Percentiles rank a stretch among this genome's conserved stretches.
Conservation (phyloP, 2,797 vertebrate genomes). For the Geotrypetes seraphini region DNA sequence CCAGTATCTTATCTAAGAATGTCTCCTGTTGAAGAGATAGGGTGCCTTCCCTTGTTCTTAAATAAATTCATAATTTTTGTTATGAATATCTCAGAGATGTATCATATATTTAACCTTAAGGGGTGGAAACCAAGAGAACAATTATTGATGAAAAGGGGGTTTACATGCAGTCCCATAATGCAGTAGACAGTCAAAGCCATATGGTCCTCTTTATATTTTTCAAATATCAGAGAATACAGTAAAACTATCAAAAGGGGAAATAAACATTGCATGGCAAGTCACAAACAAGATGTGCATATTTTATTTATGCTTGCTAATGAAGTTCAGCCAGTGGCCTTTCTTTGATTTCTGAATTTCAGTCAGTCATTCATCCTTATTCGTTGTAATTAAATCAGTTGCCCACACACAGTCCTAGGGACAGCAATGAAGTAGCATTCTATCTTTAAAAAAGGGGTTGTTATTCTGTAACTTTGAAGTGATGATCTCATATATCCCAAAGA, state of each 20-base stretch:
- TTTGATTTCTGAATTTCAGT: constrained; percentile 47
- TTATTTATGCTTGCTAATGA: constrained; percentile 55
- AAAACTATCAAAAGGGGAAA: constrained; percentile 34
- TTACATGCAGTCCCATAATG: constrained; percentile 14
- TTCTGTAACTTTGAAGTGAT: constrained; percentile 19
- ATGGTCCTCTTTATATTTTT: constrained; percentile 44
- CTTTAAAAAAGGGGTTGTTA: constrained; percentile 30
- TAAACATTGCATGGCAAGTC: constrained; percentile 26
- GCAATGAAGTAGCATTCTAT: constrained; percentile 23
- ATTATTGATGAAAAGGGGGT: constrained; percentile 25
- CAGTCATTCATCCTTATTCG: constrained; percentile 39
- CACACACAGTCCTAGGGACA: constrained; percentile 51
- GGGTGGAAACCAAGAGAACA: no score
- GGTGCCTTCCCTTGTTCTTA: constrained; percentile 43
- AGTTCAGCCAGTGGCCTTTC: constrained; percentile 43
- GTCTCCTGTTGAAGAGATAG: constrained; percentile 48
- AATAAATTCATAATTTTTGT: constrained; percentile 36
- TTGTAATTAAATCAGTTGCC: constrained; percentile 49
- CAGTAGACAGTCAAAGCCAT: constrained; percentile 22
- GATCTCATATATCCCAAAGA: constrained; percentile 22
- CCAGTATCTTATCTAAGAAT: constrained; percentile 46
- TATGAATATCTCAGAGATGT: constrained; percentile 18
- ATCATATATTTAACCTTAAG: constrained; percentile 23
- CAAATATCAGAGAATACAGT: constrained; percentile 39
- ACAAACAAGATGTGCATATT: constrained; percentile 48